A percentile compares a stretch with the other conserved stretches of the same genome.
Conservation (phyloP, 2,888 invertebrate species). For the Orthonevra nobilis region DNA sequence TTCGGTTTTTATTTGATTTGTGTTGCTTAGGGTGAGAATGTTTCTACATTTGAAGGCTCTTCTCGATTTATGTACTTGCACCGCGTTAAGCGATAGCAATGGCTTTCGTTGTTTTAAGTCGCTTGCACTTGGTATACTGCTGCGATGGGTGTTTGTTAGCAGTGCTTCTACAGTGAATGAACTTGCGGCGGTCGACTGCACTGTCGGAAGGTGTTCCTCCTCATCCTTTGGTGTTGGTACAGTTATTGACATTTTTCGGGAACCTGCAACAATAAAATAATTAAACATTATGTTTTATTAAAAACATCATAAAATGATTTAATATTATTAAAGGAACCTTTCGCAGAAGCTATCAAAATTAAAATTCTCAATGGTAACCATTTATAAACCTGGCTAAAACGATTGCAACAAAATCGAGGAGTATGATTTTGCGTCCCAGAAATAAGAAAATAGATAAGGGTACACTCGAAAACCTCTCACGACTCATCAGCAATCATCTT, state of each 20-base stretch:
- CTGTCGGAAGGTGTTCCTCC: constrained; percentile 77
- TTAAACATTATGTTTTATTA: too few relatives aligned
- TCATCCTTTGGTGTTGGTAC: constrained; percentile 77
- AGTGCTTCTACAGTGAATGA: constrained; percentile 34
- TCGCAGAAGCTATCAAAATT: too few relatives aligned
- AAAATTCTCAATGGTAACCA: too few relatives aligned
- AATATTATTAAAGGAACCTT: too few relatives aligned
- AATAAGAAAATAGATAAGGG: too few relatives aligned
- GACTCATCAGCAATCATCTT: too few relatives aligned
- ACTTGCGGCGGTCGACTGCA: constrained; percentile 27
- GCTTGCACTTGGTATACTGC: constrained; percentile 27
- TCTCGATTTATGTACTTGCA: constrained; percentile 15
- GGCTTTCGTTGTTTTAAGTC: constrained; percentile 55
- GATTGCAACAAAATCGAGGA: too few relatives aligned
- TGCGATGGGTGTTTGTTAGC: constrained; percentile 23
- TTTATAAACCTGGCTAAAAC: too few relatives aligned
- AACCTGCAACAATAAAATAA: constrained; percentile 65
- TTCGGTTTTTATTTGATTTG: constrained; percentile 46
- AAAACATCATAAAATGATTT: too few relatives aligned
- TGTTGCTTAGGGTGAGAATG: constrained; percentile 55
- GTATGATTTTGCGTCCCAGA: too few relatives aligned
- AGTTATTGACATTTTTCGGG: constrained; percentile 79
- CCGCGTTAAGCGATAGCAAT: constrained; percentile 46
- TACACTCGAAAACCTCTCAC: too few relatives aligned
- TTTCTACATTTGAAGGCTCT: constrained; percentile 59